Base-by-base conservation (phyloP, 2,797 vertebrate genomes). In the Cryptoblepharus egeriae region DNA sequence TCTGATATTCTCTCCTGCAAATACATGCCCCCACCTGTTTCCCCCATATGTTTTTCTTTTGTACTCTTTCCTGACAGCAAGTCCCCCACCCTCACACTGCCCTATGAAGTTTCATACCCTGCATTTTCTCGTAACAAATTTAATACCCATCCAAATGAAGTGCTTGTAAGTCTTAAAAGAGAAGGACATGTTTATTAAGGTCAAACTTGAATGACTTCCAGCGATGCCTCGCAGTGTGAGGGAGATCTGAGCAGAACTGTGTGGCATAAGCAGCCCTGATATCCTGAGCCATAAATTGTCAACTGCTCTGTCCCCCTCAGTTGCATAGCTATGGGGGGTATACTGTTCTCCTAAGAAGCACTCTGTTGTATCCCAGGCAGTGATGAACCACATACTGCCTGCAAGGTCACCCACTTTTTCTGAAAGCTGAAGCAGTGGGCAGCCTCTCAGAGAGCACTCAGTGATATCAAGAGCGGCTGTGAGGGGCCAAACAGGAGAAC, bases 171-270 rank as follows among this genome's bases (percentile, higher is more conserved):
- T 39, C 28, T 7, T 82, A 75, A 88, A 86, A 88, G 87, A 90
- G 86, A 76, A n/a, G 86, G n/a, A 81, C 67, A 68, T 45, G 9
- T 49, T 49, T 49, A 49, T 88, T 77, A 88, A 83, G 79, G 90
- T 84, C 82, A 81, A 63, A 35, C 83, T 76, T 77, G 80, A 72
- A 65, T 70, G 77, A 89, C 80, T 74, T 77, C 71, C 77, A 75
- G 65, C 5, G 32, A 76, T 70, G 80, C 55, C 73, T 67, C 69
- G 61, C 81, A 82, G 75, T 16, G 86, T 80, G 77, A 87, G 49
- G 92, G 77, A 87, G 49, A 92, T 58, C 57, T 92, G 22, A 24
- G 57, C 18, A 58, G 22, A 22, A 58, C 6, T 58, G 57, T 7
- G 57, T 6, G 5, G 22, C 57, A 58, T 20, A 24, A 58, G 57